Evolutionary conservation across 2,888 invertebrate species (phyloP).

Genomic region (Sialis lutaria): DNA sequence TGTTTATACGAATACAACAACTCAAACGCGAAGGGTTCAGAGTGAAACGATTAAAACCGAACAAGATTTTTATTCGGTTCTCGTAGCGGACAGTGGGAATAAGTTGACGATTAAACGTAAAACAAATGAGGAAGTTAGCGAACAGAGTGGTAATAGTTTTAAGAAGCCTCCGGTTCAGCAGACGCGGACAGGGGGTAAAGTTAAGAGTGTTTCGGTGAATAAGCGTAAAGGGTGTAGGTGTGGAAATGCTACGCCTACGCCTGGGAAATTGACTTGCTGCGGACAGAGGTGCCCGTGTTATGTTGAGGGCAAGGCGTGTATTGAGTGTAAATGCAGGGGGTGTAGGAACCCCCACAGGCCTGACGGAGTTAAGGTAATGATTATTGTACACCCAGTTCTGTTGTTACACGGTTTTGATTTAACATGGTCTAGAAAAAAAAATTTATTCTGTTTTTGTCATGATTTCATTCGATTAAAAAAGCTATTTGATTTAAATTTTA

Average conservation of each 20-base stretch:
- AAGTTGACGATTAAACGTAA: constrained; percentile 72
- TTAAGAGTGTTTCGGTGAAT: neutral
- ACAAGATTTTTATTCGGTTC: constrained; percentile 45
- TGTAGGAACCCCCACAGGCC: constrained; percentile 81
- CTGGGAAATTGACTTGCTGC: constrained; percentile 82
- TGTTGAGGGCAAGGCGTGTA: constrained; percentile 74
- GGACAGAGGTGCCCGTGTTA: constrained; percentile 91
- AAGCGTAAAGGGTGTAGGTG: constrained; percentile 66
- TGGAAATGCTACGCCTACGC: constrained; percentile 76
- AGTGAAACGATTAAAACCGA: constrained; percentile 29
- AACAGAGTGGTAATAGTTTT: constrained; percentile 7
- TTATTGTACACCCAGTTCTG: too few relatives aligned
- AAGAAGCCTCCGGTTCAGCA: constrained; percentile 2
- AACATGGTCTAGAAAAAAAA: too few relatives aligned
- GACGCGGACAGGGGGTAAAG: neutral
- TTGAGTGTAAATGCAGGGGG: constrained; percentile 80
- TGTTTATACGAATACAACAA: constrained; percentile 47
- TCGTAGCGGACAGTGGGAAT: constrained; percentile 64
- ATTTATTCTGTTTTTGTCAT: too few relatives aligned
- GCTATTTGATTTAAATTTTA: too few relatives aligned
- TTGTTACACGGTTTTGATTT: too few relatives aligned
- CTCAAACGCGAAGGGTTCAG: constrained; percentile 25
- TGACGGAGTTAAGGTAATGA: constrained; percentile 59
- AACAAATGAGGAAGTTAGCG: constrained; percentile 35
- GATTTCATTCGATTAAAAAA: too few relatives aligned